Percentiles rank a stretch among this genome's conserved stretches.
Evolutionary conservation across 2,888 invertebrate species (phyloP).

Genomic region (Philereme transversata): DNA sequence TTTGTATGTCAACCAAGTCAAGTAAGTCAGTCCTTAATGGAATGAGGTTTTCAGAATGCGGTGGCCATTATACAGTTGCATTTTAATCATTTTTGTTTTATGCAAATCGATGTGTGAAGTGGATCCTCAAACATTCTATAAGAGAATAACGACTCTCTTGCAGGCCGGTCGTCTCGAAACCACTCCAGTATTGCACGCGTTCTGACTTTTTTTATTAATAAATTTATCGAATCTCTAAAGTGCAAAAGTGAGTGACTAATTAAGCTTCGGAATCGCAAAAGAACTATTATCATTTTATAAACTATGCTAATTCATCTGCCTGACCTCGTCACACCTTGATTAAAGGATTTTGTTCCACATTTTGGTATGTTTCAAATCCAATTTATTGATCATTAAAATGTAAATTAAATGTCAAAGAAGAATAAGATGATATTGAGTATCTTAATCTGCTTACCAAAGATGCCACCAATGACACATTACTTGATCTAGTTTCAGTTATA

Average conservation of each 20-base stretch:
- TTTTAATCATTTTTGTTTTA: slow-evolving; percentile 69
- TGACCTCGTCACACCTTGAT: slow-evolving; percentile 74
- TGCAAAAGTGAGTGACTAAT: slow-evolving; percentile 55
- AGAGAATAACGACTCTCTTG: slow-evolving; percentile 67
- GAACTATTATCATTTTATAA: slow-evolving; percentile 59
- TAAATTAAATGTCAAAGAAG: slow-evolving; percentile 74
- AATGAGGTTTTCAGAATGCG: slow-evolving; percentile 57
- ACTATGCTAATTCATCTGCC: slow-evolving; percentile 66
- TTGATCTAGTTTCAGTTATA: slow-evolving; percentile 74
- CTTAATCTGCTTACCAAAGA: slow-evolving; percentile 58
- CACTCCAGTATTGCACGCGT: slow-evolving; percentile 45
- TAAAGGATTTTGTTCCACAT: slow-evolving; percentile 72
- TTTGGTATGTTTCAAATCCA: slow-evolving; percentile 70
- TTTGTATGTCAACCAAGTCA: slow-evolving; percentile 50
- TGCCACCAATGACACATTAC: slow-evolving; percentile 23
- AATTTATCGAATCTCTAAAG: slow-evolving; percentile 43
- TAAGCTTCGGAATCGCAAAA: slow-evolving; percentile 44
- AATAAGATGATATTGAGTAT: slow-evolving; percentile 63
- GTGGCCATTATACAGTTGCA: slow-evolving; percentile 58
- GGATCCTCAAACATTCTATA: slow-evolving; percentile 61
- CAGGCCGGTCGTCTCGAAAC: slow-evolving; percentile 66
- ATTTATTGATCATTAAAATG: slow-evolving; percentile 77
- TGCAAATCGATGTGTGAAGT: slow-evolving; percentile 65
- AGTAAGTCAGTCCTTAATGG: slow-evolving; percentile 51
- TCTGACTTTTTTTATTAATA: slow-evolving; percentile 43